These are phyloP conservation scores for Polia nebulosa DNA, from an alignment of 2,888 invertebrate species.

Conservation along the genomic window DNA sequence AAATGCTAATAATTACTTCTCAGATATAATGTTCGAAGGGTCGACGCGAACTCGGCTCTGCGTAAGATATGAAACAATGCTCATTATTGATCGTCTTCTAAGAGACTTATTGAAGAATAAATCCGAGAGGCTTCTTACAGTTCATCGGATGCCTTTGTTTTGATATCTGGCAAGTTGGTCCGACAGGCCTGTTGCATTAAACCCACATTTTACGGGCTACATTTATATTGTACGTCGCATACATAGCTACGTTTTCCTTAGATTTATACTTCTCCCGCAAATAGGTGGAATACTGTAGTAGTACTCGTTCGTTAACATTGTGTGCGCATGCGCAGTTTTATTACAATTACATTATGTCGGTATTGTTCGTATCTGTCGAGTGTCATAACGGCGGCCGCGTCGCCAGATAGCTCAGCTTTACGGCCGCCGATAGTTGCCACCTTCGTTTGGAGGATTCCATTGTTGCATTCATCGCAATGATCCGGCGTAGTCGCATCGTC, in stretches of 20 bases:
- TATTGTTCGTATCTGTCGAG: slow-evolving; percentile 67
- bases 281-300: slow-evolving; percentile 68
- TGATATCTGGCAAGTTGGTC: slow-evolving; percentile 59
- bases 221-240: slow-evolving; percentile 56
- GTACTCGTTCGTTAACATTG: slow-evolving; percentile 67
- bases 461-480: slow-evolving; percentile 90
- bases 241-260: slow-evolving; percentile 42
- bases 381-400: slow-evolving; percentile 63
- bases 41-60: slow-evolving; percentile 65
- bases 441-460: slow-evolving; percentile 87
- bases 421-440: slow-evolving; percentile 87
- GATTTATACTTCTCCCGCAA: slow-evolving; percentile 52
- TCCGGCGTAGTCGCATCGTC: slow-evolving; percentile 84
- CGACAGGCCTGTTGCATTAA: slow-evolving; percentile 57
- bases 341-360: slow-evolving; percentile 65
- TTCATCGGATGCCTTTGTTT: slow-evolving; percentile 58
- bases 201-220: slow-evolving; percentile 61
- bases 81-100: slow-evolving; percentile 75
- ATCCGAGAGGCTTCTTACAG: slow-evolving; percentile 66
- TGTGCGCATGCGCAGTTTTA: slow-evolving; percentile 61
- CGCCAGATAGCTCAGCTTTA: slow-evolving; percentile 81
- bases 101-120: slow-evolving; percentile 78
- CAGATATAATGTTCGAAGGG: slow-evolving; percentile 74
- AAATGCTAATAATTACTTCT: slow-evolving; percentile 82
- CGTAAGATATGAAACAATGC: slow-evolving; percentile 71